A percentile compares a stretch with the other conserved stretches of the same genome.
These are phyloP conservation scores for Atta cephalotes DNA, from an alignment of 1,140 invertebrate species.

Conservation along the genomic window DNA sequence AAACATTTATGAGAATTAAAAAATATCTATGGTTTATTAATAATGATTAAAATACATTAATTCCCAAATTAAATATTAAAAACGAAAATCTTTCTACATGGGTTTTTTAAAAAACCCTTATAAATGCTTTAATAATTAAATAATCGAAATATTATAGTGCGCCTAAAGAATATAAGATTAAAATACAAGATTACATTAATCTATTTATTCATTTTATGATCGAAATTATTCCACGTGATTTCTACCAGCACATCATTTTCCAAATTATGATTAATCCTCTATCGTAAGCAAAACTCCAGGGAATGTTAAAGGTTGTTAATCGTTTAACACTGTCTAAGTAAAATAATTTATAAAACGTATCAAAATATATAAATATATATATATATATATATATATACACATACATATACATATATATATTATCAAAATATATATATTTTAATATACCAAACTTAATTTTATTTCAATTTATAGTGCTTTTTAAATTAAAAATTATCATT, in stretches of 20 bases:
- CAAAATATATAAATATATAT: background rate
- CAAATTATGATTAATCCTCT: constrained; percentile 44
- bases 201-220: constrained; percentile 46
- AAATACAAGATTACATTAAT: constrained; percentile 36
- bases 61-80: constrained; percentile 11
- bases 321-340: background rate
- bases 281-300: constrained; percentile 18
- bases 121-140: constrained; percentile 31
- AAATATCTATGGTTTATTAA: background rate
- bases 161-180: no score
- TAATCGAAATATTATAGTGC: constrained; percentile 37
- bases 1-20: background rate
- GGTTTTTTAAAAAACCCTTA: background rate
- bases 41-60: constrained; percentile 11
- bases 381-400: no score
- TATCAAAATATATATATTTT: background rate
- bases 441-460: background rate
- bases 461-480: background rate
- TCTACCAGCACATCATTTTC: constrained; percentile 48
- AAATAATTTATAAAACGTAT: constrained; percentile 1
- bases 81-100: background rate
- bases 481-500: constrained; percentile 3
- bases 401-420: background rate
- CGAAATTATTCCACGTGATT: constrained; percentile 35
- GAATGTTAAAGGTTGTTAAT: constrained; percentile 41